Base-by-base conservation (phyloP, 2,113 vertebrate species). In the Galeopterus variegatus region DNA sequence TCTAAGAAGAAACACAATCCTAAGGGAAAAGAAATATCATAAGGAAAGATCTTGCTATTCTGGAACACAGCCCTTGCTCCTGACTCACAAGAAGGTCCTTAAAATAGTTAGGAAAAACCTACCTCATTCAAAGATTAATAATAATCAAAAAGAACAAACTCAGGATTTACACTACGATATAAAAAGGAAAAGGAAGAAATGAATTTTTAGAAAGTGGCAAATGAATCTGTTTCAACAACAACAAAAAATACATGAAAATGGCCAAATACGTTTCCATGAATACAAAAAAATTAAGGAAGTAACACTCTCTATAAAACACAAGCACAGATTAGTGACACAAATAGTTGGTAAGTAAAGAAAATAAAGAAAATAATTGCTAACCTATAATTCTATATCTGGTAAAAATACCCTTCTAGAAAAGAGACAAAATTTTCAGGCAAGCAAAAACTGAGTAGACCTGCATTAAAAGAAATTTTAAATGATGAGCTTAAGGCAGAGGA, bases 171-270 rank as follows among this genome's bases (percentile, higher is more conserved):
- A 67, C 9, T 67, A 89, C 67, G 50, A 85, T 75, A 86, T 48
- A 93, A 90, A 96, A 93, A 84, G 48, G 13, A 65, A 92, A 70
- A 92, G 18, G 12, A 88, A 45, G 19, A 58, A 83, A 76, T 6
- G 60, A 70, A 31, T 26, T 56, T 54, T 80, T 45, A 33, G 21
- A 85, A 84, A 92, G 54, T 88, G 48, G 54, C 23, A 80, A 84
- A 86, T 85, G 28, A 93, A 85, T 85, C 48, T 85, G 50, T 81
- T 28, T 36, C 41, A 85, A 89, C 26, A 90, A 10, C n/a, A 96
- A 86, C 45, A 88, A 24, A 7, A 19, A 76, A 70, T 12, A 80
- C 24, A 88, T 33, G 14, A 89, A 96, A 89, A 72, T 48, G 4
- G 41, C 24, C 48, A 72, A 96, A 87, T 88, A 67, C 24, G 64